Conservation (phyloP, 2,113 vertebrate species). For the Corapipo altera region DNA sequence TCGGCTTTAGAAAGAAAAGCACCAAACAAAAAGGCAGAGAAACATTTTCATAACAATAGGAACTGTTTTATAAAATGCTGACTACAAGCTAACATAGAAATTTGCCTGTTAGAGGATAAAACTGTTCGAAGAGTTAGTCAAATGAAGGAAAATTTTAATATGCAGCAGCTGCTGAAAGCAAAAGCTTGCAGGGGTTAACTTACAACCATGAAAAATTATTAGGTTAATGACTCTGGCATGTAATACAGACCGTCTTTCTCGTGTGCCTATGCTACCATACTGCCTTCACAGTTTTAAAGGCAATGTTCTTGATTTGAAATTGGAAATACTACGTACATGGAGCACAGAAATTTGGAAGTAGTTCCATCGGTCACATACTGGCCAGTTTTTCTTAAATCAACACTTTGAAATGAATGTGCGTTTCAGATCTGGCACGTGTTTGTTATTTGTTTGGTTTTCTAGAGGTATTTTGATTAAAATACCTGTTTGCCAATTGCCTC, state of each 20-base stretch:
- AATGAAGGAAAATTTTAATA: slow-evolving; percentile 44
- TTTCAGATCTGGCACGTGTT: slow-evolving; percentile 47
- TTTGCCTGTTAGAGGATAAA: neutral
- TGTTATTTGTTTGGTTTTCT: slow-evolving; percentile 59
- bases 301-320: slow-evolving; percentile 42
- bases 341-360: slow-evolving; percentile 13
- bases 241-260: slow-evolving; percentile 12
- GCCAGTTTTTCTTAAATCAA: slow-evolving; percentile 34
- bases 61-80: slow-evolving; percentile 57
- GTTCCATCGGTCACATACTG: slow-evolving; percentile 39
- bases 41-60: slow-evolving; percentile 70
- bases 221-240: slow-evolving; percentile 42
- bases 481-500: slow-evolving; percentile 54
- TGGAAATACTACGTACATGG: neutral
- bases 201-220: slow-evolving; percentile 41
- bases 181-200: slow-evolving; percentile 31
- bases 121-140: slow-evolving; percentile 3
- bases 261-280: neutral
- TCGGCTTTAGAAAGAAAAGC: slow-evolving; percentile 49
- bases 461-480: slow-evolving; percentile 62
- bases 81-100: neutral
- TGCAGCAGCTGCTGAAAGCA: slow-evolving; percentile 45
- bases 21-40: slow-evolving; percentile 52
- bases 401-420: slow-evolving; percentile 49
- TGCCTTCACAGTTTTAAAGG: slow-evolving; percentile 28